phyloP scores from a whole-genome alignment of 2,797 vertebrate species.

The Phrynocephalus forsythii region DNA sequence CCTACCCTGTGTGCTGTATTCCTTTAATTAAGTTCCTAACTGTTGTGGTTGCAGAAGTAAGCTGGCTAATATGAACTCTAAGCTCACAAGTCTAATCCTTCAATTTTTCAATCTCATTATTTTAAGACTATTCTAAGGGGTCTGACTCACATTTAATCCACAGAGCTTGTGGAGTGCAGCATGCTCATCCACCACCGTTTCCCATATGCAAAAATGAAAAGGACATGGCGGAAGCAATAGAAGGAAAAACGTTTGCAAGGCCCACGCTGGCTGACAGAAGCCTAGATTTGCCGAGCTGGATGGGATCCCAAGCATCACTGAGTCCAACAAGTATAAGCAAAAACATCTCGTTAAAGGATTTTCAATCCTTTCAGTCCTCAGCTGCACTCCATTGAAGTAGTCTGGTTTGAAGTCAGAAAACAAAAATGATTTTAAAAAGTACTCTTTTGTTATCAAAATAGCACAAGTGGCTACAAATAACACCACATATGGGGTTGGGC shows the following conservation, averaged over 20 bases:
- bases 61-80: neutral
- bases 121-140: conserved; percentile 3
- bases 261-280: neutral
- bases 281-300: no score
- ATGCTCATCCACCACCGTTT: neutral
- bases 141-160: conserved; percentile 22
- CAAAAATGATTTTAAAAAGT: neutral
- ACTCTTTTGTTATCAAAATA: neutral
- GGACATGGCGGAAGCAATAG: neutral
- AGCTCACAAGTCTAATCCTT: conserved; percentile 1
- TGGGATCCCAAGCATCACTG: no score
- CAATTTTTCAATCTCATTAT: neutral
- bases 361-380: neutral
- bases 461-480: neutral
- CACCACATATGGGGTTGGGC: neutral
- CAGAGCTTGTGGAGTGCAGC: neutral
- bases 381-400: neutral
- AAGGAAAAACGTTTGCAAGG: neutral
- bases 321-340: neutral
- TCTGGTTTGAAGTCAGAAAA: neutral
- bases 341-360: neutral
- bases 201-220: neutral
- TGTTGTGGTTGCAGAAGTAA: conserved; percentile 6
- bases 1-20: neutral
- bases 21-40: conserved; percentile 26